A percentile compares a stretch with the other conserved stretches of the same genome.
These are phyloP conservation scores for Chloropsis cyanopogon DNA, from an alignment of 2,113 vertebrate genomes.

Conservation along the genomic window DNA sequence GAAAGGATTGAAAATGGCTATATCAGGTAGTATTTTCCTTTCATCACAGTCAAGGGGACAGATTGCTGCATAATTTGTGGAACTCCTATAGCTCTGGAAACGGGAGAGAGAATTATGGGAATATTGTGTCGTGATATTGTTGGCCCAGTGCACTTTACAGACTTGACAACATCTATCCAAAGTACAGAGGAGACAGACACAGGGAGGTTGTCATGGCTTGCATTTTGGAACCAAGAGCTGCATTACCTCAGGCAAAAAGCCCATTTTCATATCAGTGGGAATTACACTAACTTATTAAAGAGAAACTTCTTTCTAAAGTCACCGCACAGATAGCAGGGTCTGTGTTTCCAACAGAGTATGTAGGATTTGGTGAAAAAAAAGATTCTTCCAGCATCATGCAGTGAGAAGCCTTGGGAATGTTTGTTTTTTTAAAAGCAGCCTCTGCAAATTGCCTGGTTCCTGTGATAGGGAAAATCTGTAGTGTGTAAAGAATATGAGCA, in stretches of 20 bases:
- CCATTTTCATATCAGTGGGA: not conserved
- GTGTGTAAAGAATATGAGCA: not conserved
- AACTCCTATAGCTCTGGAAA: not conserved
- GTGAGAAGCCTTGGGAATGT: not conserved
- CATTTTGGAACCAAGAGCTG: not conserved
- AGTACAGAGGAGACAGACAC: not conserved
- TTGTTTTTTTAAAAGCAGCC: not conserved
- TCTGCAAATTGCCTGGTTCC: not conserved
- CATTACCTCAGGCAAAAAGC: not conserved
- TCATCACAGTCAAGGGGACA: not conserved
- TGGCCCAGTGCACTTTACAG: not conserved
- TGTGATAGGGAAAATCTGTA: not conserved
- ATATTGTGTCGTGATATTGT: not conserved
- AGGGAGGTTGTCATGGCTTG: not conserved
- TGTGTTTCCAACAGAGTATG: not conserved
- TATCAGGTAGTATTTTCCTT: slow-evolving; percentile 78
- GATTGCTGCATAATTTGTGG: not conserved
- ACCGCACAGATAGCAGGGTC: not conserved
- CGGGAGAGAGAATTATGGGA: not conserved
- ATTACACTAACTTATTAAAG: not conserved
- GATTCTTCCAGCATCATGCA: not conserved
- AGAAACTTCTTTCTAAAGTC: not conserved
- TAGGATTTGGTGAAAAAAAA: not conserved
- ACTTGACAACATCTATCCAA: not conserved
- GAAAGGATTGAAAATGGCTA: slow-evolving; percentile 79